Evolutionary conservation across 2,888 invertebrate species (phyloP).

Genomic region (Shargacucullia verbasci): DNA sequence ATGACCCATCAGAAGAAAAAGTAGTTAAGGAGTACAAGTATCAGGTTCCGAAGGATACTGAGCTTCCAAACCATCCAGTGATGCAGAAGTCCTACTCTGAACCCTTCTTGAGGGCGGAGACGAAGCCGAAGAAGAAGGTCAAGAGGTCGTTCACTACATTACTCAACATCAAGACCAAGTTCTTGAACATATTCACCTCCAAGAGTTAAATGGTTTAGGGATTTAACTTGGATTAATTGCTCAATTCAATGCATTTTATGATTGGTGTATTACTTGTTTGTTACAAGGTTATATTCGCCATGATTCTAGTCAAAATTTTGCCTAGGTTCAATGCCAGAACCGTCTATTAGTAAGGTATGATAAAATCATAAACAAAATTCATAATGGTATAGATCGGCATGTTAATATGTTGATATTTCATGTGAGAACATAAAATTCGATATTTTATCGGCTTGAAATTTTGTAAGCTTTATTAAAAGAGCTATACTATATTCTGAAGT

Average conservation of each 20-base stretch:
- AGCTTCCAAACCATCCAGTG: conserved; percentile 56
- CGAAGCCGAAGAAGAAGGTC: conserved; percentile 81
- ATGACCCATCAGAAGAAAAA: conserved; percentile 82
- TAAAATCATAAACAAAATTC: conserved; percentile 28
- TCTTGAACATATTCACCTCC: conserved; percentile 82
- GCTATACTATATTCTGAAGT: conserved; percentile 28
- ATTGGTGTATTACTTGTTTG: conserved; percentile 60
- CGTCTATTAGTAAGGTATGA: conserved; percentile 32
- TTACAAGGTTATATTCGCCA: conserved; percentile 57
- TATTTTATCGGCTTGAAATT: conserved; percentile 27
- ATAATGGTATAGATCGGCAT: conserved; percentile 19
- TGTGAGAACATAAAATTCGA: conserved; percentile 14
- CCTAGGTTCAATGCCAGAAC: conserved; percentile 31
- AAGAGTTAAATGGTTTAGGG: conserved; percentile 74
- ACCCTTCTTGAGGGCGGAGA: conserved; percentile 78
- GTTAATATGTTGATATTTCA: conserved; percentile 14
- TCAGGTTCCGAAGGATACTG: conserved; percentile 73
- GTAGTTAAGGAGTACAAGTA: conserved; percentile 86
- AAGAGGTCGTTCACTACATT: conserved; percentile 85
- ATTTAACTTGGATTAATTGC: conserved; percentile 73
- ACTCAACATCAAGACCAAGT: conserved; percentile 83
- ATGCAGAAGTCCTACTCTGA: conserved; percentile 81
- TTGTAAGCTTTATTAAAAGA: conserved; percentile 47
- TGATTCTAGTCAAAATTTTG: conserved; percentile 65
- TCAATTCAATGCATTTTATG: conserved; percentile 84